These are phyloP conservation scores for Ephydatia muelleri DNA, from an alignment of 37 sponge, comb jelly and placozoan genomes.

Conservation along the genomic window DNA sequence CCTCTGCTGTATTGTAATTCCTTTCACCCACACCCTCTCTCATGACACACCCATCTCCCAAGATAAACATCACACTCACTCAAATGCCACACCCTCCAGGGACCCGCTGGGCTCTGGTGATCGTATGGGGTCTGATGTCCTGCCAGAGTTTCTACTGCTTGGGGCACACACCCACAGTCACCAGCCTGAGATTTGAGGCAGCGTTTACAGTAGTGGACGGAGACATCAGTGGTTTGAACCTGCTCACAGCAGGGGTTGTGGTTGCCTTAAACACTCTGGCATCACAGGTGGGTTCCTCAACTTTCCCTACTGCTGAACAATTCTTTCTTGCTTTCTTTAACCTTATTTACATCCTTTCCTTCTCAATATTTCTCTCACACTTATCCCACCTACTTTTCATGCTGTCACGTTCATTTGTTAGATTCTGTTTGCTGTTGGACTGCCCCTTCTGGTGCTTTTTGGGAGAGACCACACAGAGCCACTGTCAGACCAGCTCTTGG, in stretches of 20 bases:
- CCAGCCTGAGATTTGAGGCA: slow-evolving; percentile 88
- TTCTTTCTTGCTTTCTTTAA: not conserved
- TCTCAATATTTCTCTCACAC: not conserved
- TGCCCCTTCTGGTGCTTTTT: slow-evolving; percentile 26
- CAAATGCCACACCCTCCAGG: not conserved
- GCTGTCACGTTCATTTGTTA: not conserved
- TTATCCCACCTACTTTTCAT: not conserved
- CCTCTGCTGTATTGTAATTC: not conserved
- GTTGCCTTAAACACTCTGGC: slow-evolving; percentile 82
- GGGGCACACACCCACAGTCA: slow-evolving; percentile 91
- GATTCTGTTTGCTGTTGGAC: slow-evolving; percentile 49
- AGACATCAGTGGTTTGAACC: slow-evolving; percentile 49
- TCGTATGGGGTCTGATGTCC: slow-evolving; percentile 66
- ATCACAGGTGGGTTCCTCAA: slow-evolving; percentile 59
- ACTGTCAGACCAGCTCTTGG: not conserved
- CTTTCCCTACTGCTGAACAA: not conserved
- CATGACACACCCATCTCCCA: not conserved
- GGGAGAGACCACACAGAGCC: not conserved
- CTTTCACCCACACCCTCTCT: not conserved
- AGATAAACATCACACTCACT: not conserved
- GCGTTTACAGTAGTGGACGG: slow-evolving; percentile 93
- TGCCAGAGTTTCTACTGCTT: slow-evolving; percentile 85
- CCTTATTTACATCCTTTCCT: not conserved
- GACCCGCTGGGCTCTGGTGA: slow-evolving; percentile 25
- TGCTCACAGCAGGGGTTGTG: slow-evolving; percentile 70